Base-by-base conservation (phyloP, 2,888 invertebrate species). In the Yponomeuta malinellus region DNA sequence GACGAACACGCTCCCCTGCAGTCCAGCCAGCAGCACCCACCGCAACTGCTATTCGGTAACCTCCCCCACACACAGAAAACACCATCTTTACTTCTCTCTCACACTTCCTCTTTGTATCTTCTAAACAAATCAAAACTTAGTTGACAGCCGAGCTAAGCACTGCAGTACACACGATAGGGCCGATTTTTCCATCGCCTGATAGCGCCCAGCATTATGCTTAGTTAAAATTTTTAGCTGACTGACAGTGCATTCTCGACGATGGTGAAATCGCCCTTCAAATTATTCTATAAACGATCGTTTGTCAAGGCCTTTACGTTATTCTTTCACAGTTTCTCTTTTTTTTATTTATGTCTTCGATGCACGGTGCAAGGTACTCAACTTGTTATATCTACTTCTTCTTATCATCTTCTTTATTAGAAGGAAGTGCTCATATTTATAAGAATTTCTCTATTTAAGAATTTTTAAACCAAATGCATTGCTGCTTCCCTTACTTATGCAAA, bases 21-120 rank as follows among this genome's bases (percentile, higher is more conserved):
- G 48, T 72, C 86, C 73, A 77, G 78, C 70, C 85, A 74, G 76
- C 78, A 77, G 72, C 77, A 75, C 70, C 80, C 77, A 79, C 93
- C 82, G 91, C 94, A 84, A 75, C 88, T 94, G 71, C 92, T 94
- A 78, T 94, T 95, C 81, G 95, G 95, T 94, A 86, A 68, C 29
- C 4, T 12, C 12, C 12, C 52, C 2, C 12, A 15, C 52, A 59
- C 52, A 15, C 52, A 12, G 2, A 12, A 59, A 15, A 15, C 15
- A 59, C 12, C 5, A 59, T 59, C 15, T 59, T 1, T 12, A 52
- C 12, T 59, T 59, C 15, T 59, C 52, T 59, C 12, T 12, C 52
- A 12, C 52, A 15, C 52, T 10, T 59, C 52, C 12, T 59, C 52
- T 15, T 59, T 33, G 33, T 4, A 9, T 15, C 12, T 59, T 15